Evolutionary conservation across 2,888 invertebrate genomes (phyloP), one percentile per base, ranked within the genome.

Genomic region (Hofmannophila pseudospretella): DNA sequence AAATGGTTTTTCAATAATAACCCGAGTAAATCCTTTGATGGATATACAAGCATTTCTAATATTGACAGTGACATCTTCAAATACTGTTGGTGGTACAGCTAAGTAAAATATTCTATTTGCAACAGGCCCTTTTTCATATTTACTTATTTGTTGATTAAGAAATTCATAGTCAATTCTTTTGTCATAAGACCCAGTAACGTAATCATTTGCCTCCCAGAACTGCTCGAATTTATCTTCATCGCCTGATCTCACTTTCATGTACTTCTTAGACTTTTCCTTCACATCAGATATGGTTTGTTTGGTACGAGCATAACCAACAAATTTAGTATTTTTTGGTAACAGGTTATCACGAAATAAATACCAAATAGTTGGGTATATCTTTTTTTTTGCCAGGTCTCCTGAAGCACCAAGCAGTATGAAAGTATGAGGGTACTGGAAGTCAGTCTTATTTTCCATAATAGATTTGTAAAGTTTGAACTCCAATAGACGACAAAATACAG

Each of bases 1-100:
- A 80, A 99, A 99, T 4, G 99, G 99, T 75, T 99, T 99, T 78
- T 99, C 99, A 45, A 99, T 94, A 38, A 99, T 98, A 27, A 99
- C 90, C 50, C 99, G 90, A 25, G 96, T 97, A 94, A 96, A 99
- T 19, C 96, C 97, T 94, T 92, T 94, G 51, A 89, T 75, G 3
- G 93, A 91, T 90, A 96, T 93, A 75, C 97, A 97, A 12, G 91
- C 89, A 51, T 93, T 90, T 65, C 93, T 92, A 38, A 99, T 92
- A 64, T 96, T 93, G 3, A 93, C 89, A 0, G 98, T 96, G 0
- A 96, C 97, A 41, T 90, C 78, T 74, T 95, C 93, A 79, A 97
- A 99, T 3, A 99, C 96, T 16, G 94, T 94, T 0, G 99, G 99
- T 8, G 99, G 99, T 38, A 99, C 89, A 1, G 99, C 99, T 57